These are phyloP conservation scores for Teleogryllus occipitalis DNA, from an alignment of 1,140 invertebrate genomes.

Conservation along the genomic window DNA sequence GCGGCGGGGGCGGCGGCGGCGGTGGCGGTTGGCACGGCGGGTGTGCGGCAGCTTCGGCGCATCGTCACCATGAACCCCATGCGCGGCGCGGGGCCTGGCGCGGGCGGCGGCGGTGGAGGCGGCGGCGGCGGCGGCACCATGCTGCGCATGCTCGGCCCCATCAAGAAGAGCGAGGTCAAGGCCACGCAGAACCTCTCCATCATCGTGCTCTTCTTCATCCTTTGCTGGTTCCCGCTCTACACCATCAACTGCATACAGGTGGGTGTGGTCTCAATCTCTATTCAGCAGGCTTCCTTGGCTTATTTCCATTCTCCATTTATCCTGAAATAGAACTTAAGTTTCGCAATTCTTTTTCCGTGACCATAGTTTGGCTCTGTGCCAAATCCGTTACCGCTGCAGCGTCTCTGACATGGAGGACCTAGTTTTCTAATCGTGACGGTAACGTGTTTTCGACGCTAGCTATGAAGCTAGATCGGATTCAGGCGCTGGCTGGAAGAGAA, in stretches of 20 bases:
- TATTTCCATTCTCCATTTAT: no score
- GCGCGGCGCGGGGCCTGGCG: slow-evolving; percentile 16
- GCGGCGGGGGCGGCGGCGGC: no score
- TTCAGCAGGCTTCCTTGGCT: no score
- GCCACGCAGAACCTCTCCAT: slow-evolving; percentile 83
- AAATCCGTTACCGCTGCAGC: no score
- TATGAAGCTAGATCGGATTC: no score
- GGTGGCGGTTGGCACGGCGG: neutral
- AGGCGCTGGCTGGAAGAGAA: no score
- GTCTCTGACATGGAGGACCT: no score
- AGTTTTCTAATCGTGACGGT: no score
- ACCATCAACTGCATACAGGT: slow-evolving; percentile 83
- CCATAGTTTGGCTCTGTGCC: no score
- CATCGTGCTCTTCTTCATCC: slow-evolving; percentile 84
- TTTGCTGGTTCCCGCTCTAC: slow-evolving; percentile 88
- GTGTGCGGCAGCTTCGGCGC: slow-evolving; percentile 25
- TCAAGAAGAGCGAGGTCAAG: slow-evolving; percentile 78
- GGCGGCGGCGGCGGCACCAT: slow-evolving; percentile 48
- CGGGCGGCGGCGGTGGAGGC: slow-evolving; percentile 32
- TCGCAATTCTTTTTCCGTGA: no score
- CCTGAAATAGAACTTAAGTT: no score
- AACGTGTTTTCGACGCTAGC: no score
- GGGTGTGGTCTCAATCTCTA: neutral
- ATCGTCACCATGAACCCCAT: slow-evolving; percentile 49
- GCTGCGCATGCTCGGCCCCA: slow-evolving; percentile 66